These are phyloP conservation scores for Megalopta genalis DNA, from an alignment of 1,140 invertebrate genomes.

Conservation along the genomic window DNA sequence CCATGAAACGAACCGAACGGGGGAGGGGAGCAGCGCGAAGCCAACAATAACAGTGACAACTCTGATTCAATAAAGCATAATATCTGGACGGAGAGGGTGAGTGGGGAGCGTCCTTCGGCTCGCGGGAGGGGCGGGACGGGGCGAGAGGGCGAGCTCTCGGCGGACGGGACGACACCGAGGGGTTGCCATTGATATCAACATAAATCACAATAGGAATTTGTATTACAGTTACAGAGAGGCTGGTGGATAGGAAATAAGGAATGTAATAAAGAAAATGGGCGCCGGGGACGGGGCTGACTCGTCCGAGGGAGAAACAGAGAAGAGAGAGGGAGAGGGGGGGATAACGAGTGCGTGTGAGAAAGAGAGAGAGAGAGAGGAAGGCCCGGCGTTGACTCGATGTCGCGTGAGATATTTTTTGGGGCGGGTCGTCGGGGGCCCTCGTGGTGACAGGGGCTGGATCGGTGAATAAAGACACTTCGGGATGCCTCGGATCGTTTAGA, in stretches of 20 bases:
- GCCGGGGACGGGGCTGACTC: conserved; percentile 49
- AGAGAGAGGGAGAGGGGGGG: background rate
- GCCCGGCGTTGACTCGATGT: conserved; percentile 21
- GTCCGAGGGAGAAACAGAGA: background rate
- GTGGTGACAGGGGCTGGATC: background rate
- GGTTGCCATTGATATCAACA: conserved; percentile 80
- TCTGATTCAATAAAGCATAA: conserved; percentile 75
- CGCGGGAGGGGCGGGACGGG: conserved; percentile 12
- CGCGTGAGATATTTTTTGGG: conserved; percentile 6
- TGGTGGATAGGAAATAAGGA: conserved; percentile 80
- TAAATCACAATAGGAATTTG: conserved; percentile 82
- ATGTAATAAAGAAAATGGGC: conserved; percentile 81
- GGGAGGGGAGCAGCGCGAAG: conserved; percentile 49
- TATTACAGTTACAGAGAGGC: conserved; percentile 80
- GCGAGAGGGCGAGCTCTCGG: conserved; percentile 1
- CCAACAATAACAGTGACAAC: conserved; percentile 72
- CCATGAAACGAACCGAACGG: conserved; percentile 45
- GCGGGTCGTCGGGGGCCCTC: background rate
- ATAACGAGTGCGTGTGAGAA: too few species aligned
- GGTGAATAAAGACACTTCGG: background rate
- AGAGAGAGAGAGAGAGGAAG: background rate
- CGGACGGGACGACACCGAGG: conserved; percentile 66
- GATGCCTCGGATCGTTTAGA: conserved; percentile 3
- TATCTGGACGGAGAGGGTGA: conserved; percentile 60
- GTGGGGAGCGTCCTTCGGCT: conserved; percentile 44